Base-by-base conservation (phyloP, 2,888 invertebrate genomes). In the Calephelis perditalis region DNA sequence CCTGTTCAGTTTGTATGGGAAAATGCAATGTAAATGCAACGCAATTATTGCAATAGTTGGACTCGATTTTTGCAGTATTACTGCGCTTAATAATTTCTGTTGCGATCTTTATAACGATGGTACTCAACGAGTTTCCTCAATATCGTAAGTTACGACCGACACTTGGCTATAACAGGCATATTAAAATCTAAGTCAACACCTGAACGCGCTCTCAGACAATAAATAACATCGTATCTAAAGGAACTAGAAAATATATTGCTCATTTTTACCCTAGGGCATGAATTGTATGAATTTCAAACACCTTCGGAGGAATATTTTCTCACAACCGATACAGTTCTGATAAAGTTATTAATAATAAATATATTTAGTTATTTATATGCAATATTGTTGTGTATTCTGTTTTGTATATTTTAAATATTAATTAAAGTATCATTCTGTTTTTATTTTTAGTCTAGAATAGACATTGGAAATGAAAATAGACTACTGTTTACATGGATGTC, bases 181-280 rank as follows among this genome's bases (percentile, higher is more conserved):
- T 56, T 47, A 56, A 35, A 56, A 56, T 46, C 47, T 52, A 44
- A 52, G 57, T 52, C 43, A 61, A 57, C 57, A 57, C 52, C 45
- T 61, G 57, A 54, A 57, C 52, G 63, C 55, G 49, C 73, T 76
- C 52, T 52, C 52, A 11, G 26, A 52, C 52, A 52, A 52, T 86
- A 86, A 86, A 86, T 86, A 83, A 84, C 83, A 80, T 77, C 79
- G 81, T 77, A 82, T 81, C 80, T 81, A 76, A 73, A 72, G 76
- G 67, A 74, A 77, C 80, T 80, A 82, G 86, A 86, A 85, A 88
- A 52, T 52, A 52, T 87, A 86, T 83, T 80, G 83, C 82, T 84
- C 82, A 86, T 82, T 84, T 84, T 83, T 79, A 78, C 83, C 81
- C 76, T 80, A 75, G 77, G 81, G 80, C 15, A 35, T 52, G 52